phyloP scores from a whole-genome alignment of 37 sponge, comb jelly and placozoan genomes.

The Mnemiopsis leidyi region DNA sequence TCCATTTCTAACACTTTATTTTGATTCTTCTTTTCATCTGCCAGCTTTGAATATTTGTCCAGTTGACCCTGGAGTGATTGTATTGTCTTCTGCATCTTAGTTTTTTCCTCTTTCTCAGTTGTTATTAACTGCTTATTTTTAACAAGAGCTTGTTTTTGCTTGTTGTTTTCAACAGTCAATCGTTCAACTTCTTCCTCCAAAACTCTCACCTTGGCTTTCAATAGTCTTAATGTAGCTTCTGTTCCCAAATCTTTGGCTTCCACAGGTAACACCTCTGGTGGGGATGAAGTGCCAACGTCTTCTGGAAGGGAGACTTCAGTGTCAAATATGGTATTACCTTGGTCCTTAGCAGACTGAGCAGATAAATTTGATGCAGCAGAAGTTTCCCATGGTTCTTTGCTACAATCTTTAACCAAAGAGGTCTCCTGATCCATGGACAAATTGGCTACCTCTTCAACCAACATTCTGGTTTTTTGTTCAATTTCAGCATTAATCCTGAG shows the following conservation, averaged over 20 bases:
- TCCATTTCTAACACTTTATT: constrained; percentile 76
- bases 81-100: constrained; percentile 68
- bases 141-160: neutral
- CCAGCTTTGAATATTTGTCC: constrained; percentile 71
- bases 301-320: neutral
- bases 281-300: neutral
- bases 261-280: constrained; percentile 21
- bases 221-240: constrained; percentile 79
- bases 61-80: constrained; percentile 70
- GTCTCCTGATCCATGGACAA: constrained; percentile 9
- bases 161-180: constrained; percentile 72
- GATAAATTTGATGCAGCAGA: neutral
- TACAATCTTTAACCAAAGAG: neutral
- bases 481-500: constrained; percentile 40
- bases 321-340: neutral
- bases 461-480: constrained; percentile 34
- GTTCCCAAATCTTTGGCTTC: constrained; percentile 41
- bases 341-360: neutral
- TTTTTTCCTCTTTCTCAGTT: constrained; percentile 67
- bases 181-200: constrained; percentile 94
- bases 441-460: constrained; percentile 51
- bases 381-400: neutral
- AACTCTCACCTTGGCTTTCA: constrained; percentile 94
- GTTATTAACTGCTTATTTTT: neutral
- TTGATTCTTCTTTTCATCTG: constrained; percentile 74